These are phyloP conservation scores for Chloroclysta siterata DNA, from an alignment of 2,888 invertebrate genomes.

Conservation along the genomic window DNA sequence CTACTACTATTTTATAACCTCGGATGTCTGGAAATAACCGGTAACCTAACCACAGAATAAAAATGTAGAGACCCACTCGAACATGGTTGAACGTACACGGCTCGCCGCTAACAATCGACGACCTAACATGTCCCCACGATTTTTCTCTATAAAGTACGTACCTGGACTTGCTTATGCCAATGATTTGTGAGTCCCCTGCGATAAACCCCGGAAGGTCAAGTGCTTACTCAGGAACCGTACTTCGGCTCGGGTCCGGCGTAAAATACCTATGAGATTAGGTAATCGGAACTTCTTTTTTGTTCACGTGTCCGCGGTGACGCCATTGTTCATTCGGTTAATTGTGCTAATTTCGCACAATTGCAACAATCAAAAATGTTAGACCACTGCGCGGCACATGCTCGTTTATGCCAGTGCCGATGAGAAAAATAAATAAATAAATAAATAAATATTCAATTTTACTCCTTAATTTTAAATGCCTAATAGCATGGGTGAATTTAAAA, in stretches of 20 bases:
- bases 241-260: slow-evolving; percentile 12
- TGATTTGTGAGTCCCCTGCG: slow-evolving; percentile 28
- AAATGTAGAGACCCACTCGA: neutral
- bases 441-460: too few species aligned
- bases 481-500: too few species aligned
- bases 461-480: too few species aligned
- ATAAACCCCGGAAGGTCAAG: slow-evolving; percentile 25
- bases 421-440: too few species aligned
- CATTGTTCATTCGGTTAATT: neutral
- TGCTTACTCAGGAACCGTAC: slow-evolving; percentile 31
- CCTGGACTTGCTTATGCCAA: slow-evolving; percentile 1
- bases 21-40: too few species aligned
- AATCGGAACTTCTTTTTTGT: neutral
- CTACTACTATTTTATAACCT: too few species aligned
- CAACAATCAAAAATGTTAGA: too few species aligned
- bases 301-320: neutral
- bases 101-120: neutral
- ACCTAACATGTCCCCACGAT: slow-evolving; percentile 3
- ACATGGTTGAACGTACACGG: neutral
- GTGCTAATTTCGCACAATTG: neutral
- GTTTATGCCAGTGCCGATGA: too few species aligned
- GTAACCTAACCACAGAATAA: too few species aligned
- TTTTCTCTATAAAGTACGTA: neutral
- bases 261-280: neutral
- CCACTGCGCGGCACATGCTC: too few species aligned